Conservation (phyloP, 2,888 invertebrate genomes). For the Macropis europaea region DNA sequence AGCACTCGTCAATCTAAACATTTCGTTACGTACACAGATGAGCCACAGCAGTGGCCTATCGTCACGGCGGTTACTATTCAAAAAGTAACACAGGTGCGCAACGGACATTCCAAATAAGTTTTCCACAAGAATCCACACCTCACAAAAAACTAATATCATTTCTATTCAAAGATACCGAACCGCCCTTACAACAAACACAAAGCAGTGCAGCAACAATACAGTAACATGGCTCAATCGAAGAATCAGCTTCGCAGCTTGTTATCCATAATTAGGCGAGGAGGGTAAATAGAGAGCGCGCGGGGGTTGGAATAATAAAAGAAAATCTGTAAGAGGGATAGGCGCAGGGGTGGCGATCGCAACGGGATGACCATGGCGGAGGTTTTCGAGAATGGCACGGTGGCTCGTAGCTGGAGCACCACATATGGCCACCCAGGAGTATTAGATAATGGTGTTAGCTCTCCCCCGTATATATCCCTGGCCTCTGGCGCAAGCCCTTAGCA, state of each 20-base stretch:
- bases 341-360: constrained; percentile 44
- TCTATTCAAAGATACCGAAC: too few relatives aligned
- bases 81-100: too few relatives aligned
- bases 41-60: too few relatives aligned
- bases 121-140: too few relatives aligned
- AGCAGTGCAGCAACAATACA: too few relatives aligned
- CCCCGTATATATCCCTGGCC: constrained; percentile 55
- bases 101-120: too few relatives aligned
- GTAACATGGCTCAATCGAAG: too few relatives aligned
- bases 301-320: constrained; percentile 61
- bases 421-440: constrained; percentile 77
- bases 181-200: too few relatives aligned
- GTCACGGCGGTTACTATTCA: too few relatives aligned
- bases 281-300: constrained; percentile 67
- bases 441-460: constrained; percentile 77
- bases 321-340: constrained; percentile 5
- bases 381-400: constrained; percentile 66
- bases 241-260: constrained; percentile 41
- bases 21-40: too few relatives aligned
- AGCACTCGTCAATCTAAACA: too few relatives aligned
- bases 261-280: constrained; percentile 62
- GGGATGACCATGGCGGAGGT: constrained; percentile 63
- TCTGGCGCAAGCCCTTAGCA: constrained; percentile 64
- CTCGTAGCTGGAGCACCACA: constrained; percentile 77
- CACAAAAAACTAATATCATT: too few relatives aligned